Base-by-base conservation (phyloP, 64 coral and sea anemone species). In the Montipora efflorescens region DNA sequence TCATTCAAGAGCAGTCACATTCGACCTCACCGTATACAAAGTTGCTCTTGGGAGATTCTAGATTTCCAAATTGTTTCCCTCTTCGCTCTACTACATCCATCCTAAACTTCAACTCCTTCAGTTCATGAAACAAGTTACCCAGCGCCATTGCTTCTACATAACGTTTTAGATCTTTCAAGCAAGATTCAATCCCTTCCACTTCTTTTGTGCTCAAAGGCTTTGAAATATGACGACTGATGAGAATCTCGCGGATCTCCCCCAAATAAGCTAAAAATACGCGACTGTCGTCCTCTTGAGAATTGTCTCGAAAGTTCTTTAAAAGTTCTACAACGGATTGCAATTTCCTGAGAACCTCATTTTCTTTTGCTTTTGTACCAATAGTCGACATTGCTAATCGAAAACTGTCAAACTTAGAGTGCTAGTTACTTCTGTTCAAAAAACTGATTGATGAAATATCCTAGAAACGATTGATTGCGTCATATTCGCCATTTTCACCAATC, bases 111-210 rank as follows among this genome's bases (percentile, higher is more conserved):
- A 85, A 70, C 6, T 51, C 82, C 11, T 85, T 85, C 4, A 85
- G 15, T 71, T 85, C 44, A 49, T 67, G 13, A 48, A 85, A 71
- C 59, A 85, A 70, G 15, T 71, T 36, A 20, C 49, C 64, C 8
- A 85, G 59, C 2, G 82, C 82, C 64, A 85, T 85, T 85, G 82
- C 82, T 22, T 71, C 67, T 15, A 85, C 64, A 11, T 71, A 59
- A 18, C 66, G 23, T 5, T 85, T 69, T 64, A 85, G 64, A 70
- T 85, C 61, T 85, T 85, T 71, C 18, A 85, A 85, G 66, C 67
- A 43, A 18, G 7, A 4, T 49, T 85, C 82, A 71, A 85, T 85
- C 9, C 48, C 45, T 70, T 13, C 18, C 7, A 70, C 2, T 3
- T 85, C 82, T 19, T 47, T 71, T 50, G 13, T 49, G 11, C n/a